Evolutionary conservation across 1,140 invertebrate genomes (phyloP), one percentile per base, ranked within the genome.

Genomic region (Achroia grisella): DNA sequence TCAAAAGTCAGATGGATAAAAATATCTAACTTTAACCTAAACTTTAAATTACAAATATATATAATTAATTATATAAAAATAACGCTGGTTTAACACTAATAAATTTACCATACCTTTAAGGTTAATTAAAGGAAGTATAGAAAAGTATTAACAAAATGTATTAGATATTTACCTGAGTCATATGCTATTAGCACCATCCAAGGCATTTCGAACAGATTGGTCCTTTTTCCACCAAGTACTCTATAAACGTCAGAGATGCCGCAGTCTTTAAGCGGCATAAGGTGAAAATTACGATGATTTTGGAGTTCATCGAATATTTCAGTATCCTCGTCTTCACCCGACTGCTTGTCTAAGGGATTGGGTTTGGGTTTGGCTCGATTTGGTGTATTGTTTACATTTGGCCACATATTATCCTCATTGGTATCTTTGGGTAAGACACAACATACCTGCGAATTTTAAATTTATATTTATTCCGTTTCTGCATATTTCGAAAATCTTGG

Each of bases 111-210:
- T 23, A 3, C 6, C 17, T n/a, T n/a, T n/a, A n/a, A n/a, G n/a
- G n/a, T n/a, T n/a, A n/a, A n/a, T n/a, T n/a, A n/a, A n/a, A n/a
- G n/a, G n/a, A n/a, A n/a, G n/a, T n/a, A n/a, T n/a, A n/a, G n/a
- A 23, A 6, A 2, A 2, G 17, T 6, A 23, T 23, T 3, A 23
- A 23, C 2, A 23, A 23, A 23, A 23, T 3, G 17, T 2, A 23
- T 23, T 3, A 23, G 6, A 23, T 29, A 44, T 33, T 56, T 72
- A 87, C 87, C 58, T 45, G 71, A 82, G 12, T 82, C 52, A 40
- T 91, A 91, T 0, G 82, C 74, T 5, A 92, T 56, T 0, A 91
- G 66, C 0, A 88, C 89, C 90, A 91, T 91, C 91, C 91, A 92
- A 0, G 91, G 90, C 64, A 88, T 90, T 48, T 91, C 89, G 44